Percentiles rank a stretch among this genome's conserved stretches.
These are phyloP conservation scores for Sarcophaga caerulescens DNA, from an alignment of 2,888 invertebrate species.

Conservation along the genomic window DNA sequence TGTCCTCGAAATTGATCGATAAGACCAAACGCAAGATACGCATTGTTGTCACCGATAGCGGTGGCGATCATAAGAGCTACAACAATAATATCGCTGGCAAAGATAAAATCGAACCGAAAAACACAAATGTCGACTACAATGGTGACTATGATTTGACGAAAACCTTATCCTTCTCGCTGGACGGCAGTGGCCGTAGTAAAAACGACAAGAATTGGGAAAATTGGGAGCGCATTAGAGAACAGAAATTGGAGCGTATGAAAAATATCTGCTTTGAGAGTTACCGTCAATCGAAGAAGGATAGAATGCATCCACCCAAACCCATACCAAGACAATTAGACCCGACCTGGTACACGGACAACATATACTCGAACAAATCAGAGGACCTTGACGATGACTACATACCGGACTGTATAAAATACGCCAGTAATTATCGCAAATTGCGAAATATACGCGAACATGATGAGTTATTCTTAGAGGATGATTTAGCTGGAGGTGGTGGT, in stretches of 20 bases:
- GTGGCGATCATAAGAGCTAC: conserved; percentile 73
- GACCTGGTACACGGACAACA: conserved; percentile 81
- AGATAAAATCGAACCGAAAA: conserved; percentile 72
- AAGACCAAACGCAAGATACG: conserved; percentile 81
- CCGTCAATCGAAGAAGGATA: conserved; percentile 80
- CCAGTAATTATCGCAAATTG: conserved; percentile 73
- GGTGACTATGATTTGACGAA: conserved; percentile 66
- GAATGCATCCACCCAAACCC: conserved; percentile 77
- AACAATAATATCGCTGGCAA: conserved; percentile 70
- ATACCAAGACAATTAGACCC: conserved; percentile 79
- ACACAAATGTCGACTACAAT: conserved; percentile 73
- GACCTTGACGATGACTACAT: conserved; percentile 79
- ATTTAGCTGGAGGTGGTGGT: conserved; percentile 58
- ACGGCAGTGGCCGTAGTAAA: conserved; percentile 74
- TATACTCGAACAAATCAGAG: conserved; percentile 81
- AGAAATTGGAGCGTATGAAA: conserved; percentile 81
- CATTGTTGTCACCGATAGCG: conserved; percentile 79
- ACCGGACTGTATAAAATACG: conserved; percentile 79
- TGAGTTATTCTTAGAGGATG: conserved; percentile 75
- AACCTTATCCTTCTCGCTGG: conserved; percentile 72
- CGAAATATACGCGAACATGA: conserved; percentile 79
- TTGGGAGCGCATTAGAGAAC: conserved; percentile 81
- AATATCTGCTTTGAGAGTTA: conserved; percentile 81
- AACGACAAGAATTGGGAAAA: conserved; percentile 81
- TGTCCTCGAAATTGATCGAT: conserved; percentile 77